Base-by-base conservation (phyloP, 2,113 vertebrate species). In the Hypanus sabinus region DNA sequence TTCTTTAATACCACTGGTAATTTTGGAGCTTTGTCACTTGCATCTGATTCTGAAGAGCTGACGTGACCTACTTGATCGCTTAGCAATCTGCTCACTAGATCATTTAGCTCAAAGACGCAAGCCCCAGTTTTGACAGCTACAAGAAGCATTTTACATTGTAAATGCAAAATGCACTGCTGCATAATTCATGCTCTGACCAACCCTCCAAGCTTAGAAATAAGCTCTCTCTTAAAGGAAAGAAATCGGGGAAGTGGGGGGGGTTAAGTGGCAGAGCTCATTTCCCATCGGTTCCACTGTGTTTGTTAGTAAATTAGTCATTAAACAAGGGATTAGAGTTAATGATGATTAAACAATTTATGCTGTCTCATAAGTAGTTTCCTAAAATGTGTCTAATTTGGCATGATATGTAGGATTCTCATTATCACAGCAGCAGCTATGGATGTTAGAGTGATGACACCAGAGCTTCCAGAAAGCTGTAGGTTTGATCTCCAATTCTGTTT, bases 351-450 rank as follows among this genome's bases (percentile, higher is more conserved):
- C 91, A 93, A 73, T 93, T 93, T 93, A 70, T 73, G 70, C 70
- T 75, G 91, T 93, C 91, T 93, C 91, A 93, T 93, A 93, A 93
- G 91, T 55, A 93, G 91, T 93, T 93, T 93, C 55, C 70, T 93
- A 93, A 73, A 93, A 93, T 93, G 91, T 93, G 91, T 93, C 91
- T 93, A 93, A 93, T 93, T 93, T 93, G 91, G 91, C 91, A 93
- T 93, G 91, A 93, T 93, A 71, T 55, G 24, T 75, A 27, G 36
- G 73, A 73, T 75, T 93, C 91, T 93, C 91, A 93, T 93, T 75
- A 93, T 93, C 91, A 73, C 70, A 30, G 38, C 83, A 87, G 83
- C 33, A 30, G 68, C 91, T 55, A 30, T 46, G 46, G 70, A 38
- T 27, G 71, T 75, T 24, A 55, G 22, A 30, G 91, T 16, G 70